Base-by-base conservation (phyloP, 2,113 vertebrate species). In the Vimba vimba region DNA sequence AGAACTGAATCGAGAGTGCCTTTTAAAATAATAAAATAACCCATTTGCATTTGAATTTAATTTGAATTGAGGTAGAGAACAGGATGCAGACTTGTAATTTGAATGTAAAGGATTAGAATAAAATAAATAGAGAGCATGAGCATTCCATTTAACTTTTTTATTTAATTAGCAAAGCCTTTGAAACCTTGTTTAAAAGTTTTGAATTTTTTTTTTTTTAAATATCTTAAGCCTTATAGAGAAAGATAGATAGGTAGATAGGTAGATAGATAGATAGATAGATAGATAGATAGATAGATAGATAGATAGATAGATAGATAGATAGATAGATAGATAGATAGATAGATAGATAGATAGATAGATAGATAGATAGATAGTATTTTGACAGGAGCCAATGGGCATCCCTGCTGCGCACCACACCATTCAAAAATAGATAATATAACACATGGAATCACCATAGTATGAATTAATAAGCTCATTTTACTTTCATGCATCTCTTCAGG, bases 401-500 rank as follows among this genome's bases (percentile, higher is more conserved):
- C 19, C 19, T 59, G 1, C 30, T 39, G 19, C 9, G 11, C 17
- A 39, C 57, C 30, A 57, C 3, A 43, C 2, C 12, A 17, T 78
- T 36, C 76, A 78, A 13, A 78, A 33, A 52, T 27, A 39, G 27
- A 78, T 10, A 78, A 59, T 59, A 7, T 59, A 79, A 59, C 21
- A 33, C 76, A 79, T 23, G 52, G 52, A 79, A 79, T 57, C 30
- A 59, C 59, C 50, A 79, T 39, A 36, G 76, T 21, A 79, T 79
- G 5, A 39, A 79, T 79, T 39, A 59, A 36, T 57, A 59, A 13
- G 52, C 27, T 78, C 9, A 59, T 74, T 74, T 47, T 74, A n/a
- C 75, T 77, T 77, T 77, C 75, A 77, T 77, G 25, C 75, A 55
- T 77, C 47, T 77, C 27, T 27, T 27, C 15, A 33, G 27, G 75